phyloP scores from a whole-genome alignment of 2,113 vertebrate genomes.

The Delphinus delphis region DNA sequence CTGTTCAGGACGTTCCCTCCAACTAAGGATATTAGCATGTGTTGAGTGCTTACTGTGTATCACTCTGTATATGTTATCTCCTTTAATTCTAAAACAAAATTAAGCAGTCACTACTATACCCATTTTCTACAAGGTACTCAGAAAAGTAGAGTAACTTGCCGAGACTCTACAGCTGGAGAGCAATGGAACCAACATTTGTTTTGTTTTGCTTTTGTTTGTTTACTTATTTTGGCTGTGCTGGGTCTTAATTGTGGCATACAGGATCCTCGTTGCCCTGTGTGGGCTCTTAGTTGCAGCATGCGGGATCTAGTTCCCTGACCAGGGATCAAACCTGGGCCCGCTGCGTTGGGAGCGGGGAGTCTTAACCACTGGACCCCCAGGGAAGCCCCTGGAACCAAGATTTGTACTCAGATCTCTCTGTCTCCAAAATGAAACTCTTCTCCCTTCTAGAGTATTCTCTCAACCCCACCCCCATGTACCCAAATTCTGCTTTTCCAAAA shows the following conservation, averaged over 20 bases:
- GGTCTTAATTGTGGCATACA: too few species aligned
- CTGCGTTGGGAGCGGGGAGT: too few species aligned
- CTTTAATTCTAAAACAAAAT: not conserved
- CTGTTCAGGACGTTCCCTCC: not conserved
- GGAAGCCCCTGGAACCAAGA: not conserved
- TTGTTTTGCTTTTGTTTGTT: too few species aligned
- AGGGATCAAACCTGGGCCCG: too few species aligned
- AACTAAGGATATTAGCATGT: not conserved
- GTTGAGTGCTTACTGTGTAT: not conserved
- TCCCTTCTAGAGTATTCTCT: not conserved
- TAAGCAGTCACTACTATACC: not conserved
- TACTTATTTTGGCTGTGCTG: too few species aligned
- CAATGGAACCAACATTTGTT: not conserved
- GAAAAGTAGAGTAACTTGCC: not conserved
- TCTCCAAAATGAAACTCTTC: not conserved
- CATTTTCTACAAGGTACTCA: not conserved
- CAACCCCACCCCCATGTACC: not conserved
- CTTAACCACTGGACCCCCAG: too few species aligned
- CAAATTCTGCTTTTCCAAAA: slow-evolving; percentile 42
- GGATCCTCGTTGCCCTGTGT: too few species aligned
- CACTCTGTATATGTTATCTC: not conserved
- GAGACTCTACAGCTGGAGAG: not conserved
- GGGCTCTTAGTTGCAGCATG: too few species aligned
- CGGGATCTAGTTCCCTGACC: too few species aligned
- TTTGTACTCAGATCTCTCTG: not conserved